Percentiles rank a stretch among this genome's conserved stretches.
Conservation (phyloP, 2,888 invertebrate species). For the Acanthosepion pharaonis region DNA sequence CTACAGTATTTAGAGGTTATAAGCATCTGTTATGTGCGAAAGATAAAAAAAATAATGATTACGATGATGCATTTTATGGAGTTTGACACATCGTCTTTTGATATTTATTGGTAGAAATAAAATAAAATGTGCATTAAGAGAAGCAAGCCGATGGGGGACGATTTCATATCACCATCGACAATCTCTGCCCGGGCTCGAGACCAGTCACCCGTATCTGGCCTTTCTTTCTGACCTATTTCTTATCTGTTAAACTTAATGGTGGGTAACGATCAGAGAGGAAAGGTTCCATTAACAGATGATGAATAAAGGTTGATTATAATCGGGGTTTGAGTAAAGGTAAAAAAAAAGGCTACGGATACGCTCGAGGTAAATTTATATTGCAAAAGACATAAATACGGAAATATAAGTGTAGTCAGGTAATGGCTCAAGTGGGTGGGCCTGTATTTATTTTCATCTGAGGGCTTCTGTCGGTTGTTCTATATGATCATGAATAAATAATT, state of each 20-base stretch:
- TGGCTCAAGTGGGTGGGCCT: not conserved
- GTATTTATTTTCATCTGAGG: too few relatives aligned
- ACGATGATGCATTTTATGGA: not conserved
- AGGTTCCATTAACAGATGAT: not conserved
- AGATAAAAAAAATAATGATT: not conserved
- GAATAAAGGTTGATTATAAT: not conserved
- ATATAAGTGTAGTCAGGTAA: not conserved
- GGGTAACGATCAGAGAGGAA: not conserved
- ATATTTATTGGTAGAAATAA: not conserved
- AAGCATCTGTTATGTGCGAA: too few relatives aligned
- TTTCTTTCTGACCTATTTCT: not conserved
- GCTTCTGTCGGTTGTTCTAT: not conserved
- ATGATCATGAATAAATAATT: not conserved
- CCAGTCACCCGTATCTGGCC: not conserved
- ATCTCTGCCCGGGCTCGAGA: not conserved
- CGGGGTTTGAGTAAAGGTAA: too few relatives aligned
- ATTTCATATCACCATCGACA: not conserved
- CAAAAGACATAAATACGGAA: not conserved
- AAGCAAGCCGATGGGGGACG: not conserved
- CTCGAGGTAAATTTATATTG: not conserved
- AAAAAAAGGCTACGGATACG: not conserved
- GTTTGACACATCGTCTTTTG: not conserved
- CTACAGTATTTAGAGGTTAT: too few relatives aligned
- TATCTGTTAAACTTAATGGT: not conserved
- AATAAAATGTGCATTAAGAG: not conserved